These are phyloP conservation scores for Leptinotarsa undecemlineata DNA, from an alignment of 1,140 invertebrate species.

Conservation along the genomic window DNA sequence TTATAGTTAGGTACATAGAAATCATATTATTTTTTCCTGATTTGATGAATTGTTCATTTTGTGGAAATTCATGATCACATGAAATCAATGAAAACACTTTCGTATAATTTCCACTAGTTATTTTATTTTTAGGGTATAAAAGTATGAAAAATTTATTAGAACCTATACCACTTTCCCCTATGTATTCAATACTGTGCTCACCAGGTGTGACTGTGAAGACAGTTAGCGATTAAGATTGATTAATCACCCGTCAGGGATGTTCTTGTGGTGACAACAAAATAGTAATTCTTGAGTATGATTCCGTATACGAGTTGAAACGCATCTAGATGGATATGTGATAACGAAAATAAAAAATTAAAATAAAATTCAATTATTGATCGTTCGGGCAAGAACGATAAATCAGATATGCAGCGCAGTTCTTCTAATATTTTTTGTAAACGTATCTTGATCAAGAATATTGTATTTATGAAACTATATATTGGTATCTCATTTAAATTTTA, in stretches of 20 bases:
- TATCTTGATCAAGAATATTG: too few relatives aligned
- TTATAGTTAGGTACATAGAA: too few relatives aligned
- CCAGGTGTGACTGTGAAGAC: neutral
- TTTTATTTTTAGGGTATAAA: too few relatives aligned
- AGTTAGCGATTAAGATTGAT: constrained; percentile 1
- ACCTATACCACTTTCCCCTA: neutral
- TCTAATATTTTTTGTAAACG: too few relatives aligned
- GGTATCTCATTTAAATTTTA: too few relatives aligned
- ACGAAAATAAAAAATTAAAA: neutral
- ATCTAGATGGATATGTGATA: neutral
- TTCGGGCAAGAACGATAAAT: neutral
- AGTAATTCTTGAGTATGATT: neutral
- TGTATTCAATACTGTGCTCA: neutral
- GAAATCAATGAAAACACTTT: too few relatives aligned
- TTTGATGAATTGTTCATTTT: too few relatives aligned
- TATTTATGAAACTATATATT: too few relatives aligned
- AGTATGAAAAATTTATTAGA: neutral
- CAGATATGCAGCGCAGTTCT: too few relatives aligned
- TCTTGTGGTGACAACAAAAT: neutral
- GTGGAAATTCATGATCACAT: too few relatives aligned
- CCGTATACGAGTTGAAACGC: neutral
- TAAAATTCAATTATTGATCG: neutral
- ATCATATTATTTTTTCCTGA: too few relatives aligned
- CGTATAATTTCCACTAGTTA: too few relatives aligned
- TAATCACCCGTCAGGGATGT: neutral